A percentile compares a stretch with the other conserved stretches of the same genome.
phyloP scores from a whole-genome alignment of 2,797 vertebrate genomes.

The Pangasius macronema region DNA sequence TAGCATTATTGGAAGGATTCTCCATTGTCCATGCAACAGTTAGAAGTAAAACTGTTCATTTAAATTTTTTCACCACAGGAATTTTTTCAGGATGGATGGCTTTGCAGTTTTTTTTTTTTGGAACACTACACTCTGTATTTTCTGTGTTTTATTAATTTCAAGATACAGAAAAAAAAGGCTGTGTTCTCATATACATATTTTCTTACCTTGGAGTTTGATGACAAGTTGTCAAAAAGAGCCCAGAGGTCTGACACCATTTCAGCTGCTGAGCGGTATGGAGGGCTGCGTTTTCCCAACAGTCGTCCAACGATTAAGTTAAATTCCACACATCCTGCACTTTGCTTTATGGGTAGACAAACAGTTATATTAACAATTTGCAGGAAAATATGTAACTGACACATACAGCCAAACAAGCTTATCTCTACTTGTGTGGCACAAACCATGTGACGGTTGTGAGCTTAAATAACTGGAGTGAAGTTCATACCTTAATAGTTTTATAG shows the following conservation, averaged over 20 bases:
- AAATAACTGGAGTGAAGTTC: constrained; percentile 1
- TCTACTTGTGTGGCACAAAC: not conserved
- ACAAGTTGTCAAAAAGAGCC: constrained; percentile 55
- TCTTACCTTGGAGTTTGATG: constrained; percentile 57
- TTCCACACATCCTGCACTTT: constrained; percentile 56
- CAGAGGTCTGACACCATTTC: constrained; percentile 80
- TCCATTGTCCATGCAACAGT: no score
- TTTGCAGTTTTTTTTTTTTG: not conserved
- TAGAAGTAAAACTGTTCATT: not conserved
- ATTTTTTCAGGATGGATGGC: not conserved
- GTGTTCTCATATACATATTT: not conserved
- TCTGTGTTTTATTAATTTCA: not conserved
- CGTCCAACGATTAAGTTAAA: constrained; percentile 74
- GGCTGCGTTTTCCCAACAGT: constrained; percentile 68
- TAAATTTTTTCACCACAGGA: not conserved
- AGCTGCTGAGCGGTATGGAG: constrained; percentile 70
- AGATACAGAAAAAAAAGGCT: not conserved
- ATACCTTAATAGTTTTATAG: constrained; percentile 56
- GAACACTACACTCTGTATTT: not conserved
- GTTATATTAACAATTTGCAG: not conserved
- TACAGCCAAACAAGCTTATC: not conserved
- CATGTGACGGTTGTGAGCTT: not conserved
- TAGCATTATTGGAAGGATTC: not conserved
- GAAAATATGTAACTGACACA: not conserved
- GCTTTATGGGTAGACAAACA: constrained; percentile 37